These are phyloP conservation scores for Ailuropoda melanoleuca DNA, from an alignment of 2,113 vertebrate genomes.

Conservation along the genomic window DNA sequence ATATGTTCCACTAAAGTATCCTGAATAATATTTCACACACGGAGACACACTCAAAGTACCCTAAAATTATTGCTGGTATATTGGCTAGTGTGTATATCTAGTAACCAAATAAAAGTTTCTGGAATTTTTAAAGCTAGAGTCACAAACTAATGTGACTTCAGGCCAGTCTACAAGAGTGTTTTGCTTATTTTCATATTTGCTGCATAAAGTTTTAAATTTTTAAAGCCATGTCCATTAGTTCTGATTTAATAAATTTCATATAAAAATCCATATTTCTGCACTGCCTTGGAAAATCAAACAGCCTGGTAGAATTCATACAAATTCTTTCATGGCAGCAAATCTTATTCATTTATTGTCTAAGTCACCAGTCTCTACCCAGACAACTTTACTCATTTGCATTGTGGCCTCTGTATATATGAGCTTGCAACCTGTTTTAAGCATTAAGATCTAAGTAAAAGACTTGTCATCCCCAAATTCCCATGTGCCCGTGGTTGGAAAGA, in stretches of 20 bases:
- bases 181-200: neutral
- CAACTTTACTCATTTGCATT: neutral
- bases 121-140: neutral
- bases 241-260: neutral
- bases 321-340: neutral
- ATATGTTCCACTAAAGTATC: neutral
- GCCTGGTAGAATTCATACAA: neutral
- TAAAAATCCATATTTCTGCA: neutral
- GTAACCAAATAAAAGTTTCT: slow-evolving; percentile 9
- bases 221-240: neutral
- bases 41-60: neutral
- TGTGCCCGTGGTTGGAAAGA: neutral
- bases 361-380: neutral
- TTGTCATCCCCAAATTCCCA: neutral
- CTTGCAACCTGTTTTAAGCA: neutral
- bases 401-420: neutral
- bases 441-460: neutral
- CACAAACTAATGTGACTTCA: neutral
- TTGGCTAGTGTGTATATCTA: neutral
- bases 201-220: neutral
- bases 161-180: neutral
- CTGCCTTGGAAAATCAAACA: neutral
- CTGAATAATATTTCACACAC: neutral
- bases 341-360: neutral
- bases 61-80: neutral